Base-by-base conservation (phyloP, 1,140 invertebrate species). In the Drepana arcuata region DNA sequence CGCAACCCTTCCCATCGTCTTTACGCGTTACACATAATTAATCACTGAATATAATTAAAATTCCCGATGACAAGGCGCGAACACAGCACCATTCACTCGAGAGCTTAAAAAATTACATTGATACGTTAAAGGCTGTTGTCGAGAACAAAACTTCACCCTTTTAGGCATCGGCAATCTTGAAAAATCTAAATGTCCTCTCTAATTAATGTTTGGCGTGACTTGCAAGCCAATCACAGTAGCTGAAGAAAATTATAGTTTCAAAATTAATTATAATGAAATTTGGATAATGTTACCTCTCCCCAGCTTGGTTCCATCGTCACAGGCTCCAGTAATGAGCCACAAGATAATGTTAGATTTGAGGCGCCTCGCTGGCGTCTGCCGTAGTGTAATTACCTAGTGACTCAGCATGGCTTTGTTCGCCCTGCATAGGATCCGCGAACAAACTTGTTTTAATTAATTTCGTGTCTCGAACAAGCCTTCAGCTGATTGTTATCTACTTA, bases 391-490 rank as follows among this genome's bases (percentile, higher is more conserved):
- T 81, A 78, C 72, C 67, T 67, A 73, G 71, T 79, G 77, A 82
- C 57, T 82, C 77, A 79, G 72, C 74, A 65, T 38, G 48, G 72
- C 74, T 77, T 81, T 81, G 72, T 79, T 75, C 63, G 48, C 61
- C 67, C 63, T 74, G 73, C 69, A 78, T 73, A 81, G 72, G 72
- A 79, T 79, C 70, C 74, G 74, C 71, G 74, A 81, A 77, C 77
- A 81, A 81, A 81, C 74, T 81, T 81, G 77, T 81, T 81, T 81
- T 81, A 81, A 81, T 81, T 81, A 81, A 81, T 79, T 81, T 81
- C 72, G 74, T 78, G 72, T 79, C 74, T 74, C 72, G 77, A 73
- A 77, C 77, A 81, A 78, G 71, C 69, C 69, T 75, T 68, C 58
- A 66, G 68, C 60, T 67, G 77, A 78, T 81, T 78, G 77, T 81